Evolutionary conservation across 1,140 invertebrate genomes (phyloP).

Genomic region (Aphidius gifuensis): DNA sequence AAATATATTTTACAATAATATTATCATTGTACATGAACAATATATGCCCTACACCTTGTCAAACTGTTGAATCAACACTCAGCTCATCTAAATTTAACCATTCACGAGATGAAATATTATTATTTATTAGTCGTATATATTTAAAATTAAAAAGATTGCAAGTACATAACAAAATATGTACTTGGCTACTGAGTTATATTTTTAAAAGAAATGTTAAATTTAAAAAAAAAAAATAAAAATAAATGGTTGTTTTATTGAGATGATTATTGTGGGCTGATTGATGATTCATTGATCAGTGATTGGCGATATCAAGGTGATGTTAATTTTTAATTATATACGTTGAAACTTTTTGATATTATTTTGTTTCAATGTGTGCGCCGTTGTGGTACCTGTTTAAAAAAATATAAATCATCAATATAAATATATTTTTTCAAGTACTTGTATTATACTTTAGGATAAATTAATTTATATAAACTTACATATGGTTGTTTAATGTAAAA

Average conservation of each 20-base stretch:
- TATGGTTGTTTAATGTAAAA: constrained; percentile 26
- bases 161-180: no score
- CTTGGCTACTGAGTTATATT: no score
- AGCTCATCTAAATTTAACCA: constrained; percentile 29
- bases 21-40: constrained; percentile 56
- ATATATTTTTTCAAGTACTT: neutral
- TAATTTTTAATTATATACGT: constrained; percentile 30
- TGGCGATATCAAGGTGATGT: no score
- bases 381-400: constrained; percentile 39
- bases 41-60: constrained; percentile 47
- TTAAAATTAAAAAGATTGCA: no score
- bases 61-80: constrained; percentile 34
- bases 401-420: neutral
- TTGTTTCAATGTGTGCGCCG: constrained; percentile 45
- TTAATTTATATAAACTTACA: constrained; percentile 22
- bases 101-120: neutral
- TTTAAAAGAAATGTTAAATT: no score
- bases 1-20: constrained; percentile 56
- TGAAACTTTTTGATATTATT: constrained; percentile 37
- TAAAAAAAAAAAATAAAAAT: no score
- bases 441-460: no score
- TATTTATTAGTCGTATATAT: no score
- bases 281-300: no score
- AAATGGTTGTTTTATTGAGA: no score
- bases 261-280: no score